Base-by-base conservation (phyloP, 2,797 vertebrate species). In the Acanthiza pusilla region DNA sequence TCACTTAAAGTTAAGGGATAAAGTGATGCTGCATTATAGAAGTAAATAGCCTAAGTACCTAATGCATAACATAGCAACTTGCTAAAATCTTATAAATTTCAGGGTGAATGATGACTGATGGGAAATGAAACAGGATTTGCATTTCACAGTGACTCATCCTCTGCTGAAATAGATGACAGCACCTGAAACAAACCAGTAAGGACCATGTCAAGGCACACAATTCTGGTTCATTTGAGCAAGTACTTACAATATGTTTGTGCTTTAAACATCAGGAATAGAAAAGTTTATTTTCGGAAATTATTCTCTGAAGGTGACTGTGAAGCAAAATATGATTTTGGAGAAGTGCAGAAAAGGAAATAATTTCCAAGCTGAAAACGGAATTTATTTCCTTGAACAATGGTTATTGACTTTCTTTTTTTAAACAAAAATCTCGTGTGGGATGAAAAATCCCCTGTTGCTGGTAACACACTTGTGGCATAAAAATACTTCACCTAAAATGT, bases 391-490 rank as follows among this genome's bases (percentile, higher is more conserved):
- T 81, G 60, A 62, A 66, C 51, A 91, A 51, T 66, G 20, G 58
- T 78, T 93, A 88, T 94, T 86, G 85, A 77, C 78, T 93, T 88
- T 84, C 18, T 50, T 85, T 77, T 86, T 81, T 72, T 34, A 62
- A 94, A 70, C 20, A 75, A 72, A 93, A 84, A 32, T 72, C 43
- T 93, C 62, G n/a, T 10, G 9, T 45, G 66, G 15, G 48, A 76
- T 81, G 23, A n/a, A 62, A 90, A 89, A 74, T 66, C 5, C 12
- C 22, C 3, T 42, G 51, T 50, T 86, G 25, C 51, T 93, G 25
- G 16, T 81, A 81, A 78, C 30, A 78, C 17, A 54, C 6, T n/a
- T 47, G 19, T 55, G 70, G 63, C 38, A 84, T 72, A 78, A 91
- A 93, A 68, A 88, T 58, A 65, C 17, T 78, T 81, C 4, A 78